phyloP scores from a whole-genome alignment of 2,888 invertebrate genomes.

The Rhamphomyia laevipes region DNA sequence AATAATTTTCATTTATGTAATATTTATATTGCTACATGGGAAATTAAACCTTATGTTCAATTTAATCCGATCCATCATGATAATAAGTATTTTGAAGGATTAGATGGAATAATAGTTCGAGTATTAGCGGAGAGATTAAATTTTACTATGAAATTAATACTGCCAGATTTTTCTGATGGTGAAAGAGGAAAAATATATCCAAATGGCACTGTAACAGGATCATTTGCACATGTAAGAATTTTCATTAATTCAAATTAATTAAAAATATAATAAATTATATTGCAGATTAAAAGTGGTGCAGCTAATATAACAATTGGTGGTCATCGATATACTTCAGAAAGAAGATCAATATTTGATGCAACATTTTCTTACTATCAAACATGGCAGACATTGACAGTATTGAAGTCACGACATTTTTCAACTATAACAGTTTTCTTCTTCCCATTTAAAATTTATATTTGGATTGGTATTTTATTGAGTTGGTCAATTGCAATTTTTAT shows the following conservation, averaged over 20 bases:
- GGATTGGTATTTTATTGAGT: conserved; percentile 13
- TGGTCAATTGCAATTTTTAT: background rate
- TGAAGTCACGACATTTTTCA: conserved; percentile 13
- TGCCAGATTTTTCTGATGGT: conserved; percentile 12
- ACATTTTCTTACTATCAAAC: conserved; percentile 19
- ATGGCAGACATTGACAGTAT: conserved; percentile 18
- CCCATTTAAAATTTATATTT: conserved; percentile 20
- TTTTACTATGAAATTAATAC: conserved; percentile 21
- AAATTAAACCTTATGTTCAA: conserved; percentile 23
- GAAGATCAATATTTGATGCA: conserved; percentile 14
- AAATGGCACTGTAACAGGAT: conserved; percentile 17
- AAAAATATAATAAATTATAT: background rate
- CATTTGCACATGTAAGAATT: conserved; percentile 20
- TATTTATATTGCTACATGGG: conserved; percentile 15
- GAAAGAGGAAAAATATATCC: conserved; percentile 14
- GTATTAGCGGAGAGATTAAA: conserved; percentile 19
- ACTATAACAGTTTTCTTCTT: conserved; percentile 18
- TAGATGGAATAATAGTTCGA: conserved; percentile 26
- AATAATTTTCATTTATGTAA: conserved; percentile 24
- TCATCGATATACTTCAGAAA: conserved; percentile 18
- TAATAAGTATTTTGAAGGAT: conserved; percentile 19
- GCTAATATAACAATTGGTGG: conserved; percentile 26
- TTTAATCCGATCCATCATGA: conserved; percentile 10
- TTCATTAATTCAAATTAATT: background rate
- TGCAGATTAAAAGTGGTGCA: conserved; percentile 17